Conservation (phyloP, 2,888 invertebrate species). For the Aphidoletes aphidimyza region DNA sequence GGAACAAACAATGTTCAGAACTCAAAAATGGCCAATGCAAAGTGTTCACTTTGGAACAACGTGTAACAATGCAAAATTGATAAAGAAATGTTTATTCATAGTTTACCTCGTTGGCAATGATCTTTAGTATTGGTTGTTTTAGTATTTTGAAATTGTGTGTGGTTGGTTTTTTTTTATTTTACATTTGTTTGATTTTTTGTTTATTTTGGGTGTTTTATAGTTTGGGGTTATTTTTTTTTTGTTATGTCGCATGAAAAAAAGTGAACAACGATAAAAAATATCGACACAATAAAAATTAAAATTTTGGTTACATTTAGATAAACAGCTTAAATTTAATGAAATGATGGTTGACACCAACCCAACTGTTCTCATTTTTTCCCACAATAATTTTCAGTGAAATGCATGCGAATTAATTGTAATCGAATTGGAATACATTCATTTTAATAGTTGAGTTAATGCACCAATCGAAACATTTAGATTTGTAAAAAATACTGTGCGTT, state of each 20-base stretch:
- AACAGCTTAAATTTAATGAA: background rate
- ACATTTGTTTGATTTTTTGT: conserved; percentile 4
- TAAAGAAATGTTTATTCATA: conserved; percentile 16
- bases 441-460: background rate
- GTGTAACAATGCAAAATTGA: conserved; percentile 23
- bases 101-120: conserved; percentile 49
- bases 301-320: conserved; percentile 23
- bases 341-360: background rate
- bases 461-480: conserved; percentile 16
- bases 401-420: background rate
- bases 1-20: background rate
- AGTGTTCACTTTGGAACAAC: background rate
- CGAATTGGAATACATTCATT: background rate
- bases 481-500: conserved; percentile 6
- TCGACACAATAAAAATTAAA: conserved; percentile 14
- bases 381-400: background rate
- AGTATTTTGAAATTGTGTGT: conserved; percentile 5
- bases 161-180: background rate
- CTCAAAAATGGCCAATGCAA: background rate
- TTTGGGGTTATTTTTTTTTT: conserved; percentile 27
- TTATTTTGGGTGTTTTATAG: background rate
- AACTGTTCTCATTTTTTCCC: background rate
- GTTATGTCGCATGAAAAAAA: conserved; percentile 38
- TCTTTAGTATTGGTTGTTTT: conserved; percentile 25
- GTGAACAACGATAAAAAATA: conserved; percentile 23